phyloP scores from a whole-genome alignment of 1,140 invertebrate genomes.

The Drusus annulatus region DNA sequence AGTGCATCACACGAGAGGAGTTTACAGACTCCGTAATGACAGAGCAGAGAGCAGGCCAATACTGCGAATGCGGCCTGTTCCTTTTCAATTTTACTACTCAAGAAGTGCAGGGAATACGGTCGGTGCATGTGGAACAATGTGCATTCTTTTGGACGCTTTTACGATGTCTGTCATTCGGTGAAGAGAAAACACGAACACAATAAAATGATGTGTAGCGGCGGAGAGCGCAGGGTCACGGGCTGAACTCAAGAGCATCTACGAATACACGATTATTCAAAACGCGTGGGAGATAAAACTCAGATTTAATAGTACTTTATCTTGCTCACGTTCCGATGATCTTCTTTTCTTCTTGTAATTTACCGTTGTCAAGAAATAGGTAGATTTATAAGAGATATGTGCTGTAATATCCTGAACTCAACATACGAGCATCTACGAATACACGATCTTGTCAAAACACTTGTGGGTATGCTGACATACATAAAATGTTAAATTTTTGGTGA shows the following conservation, averaged over 20 bases:
- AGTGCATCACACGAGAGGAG: conserved; percentile 6
- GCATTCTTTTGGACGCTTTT: conserved; percentile 44
- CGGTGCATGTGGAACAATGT: not conserved
- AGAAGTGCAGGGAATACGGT: conserved; percentile 22
- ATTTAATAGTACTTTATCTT: not conserved
- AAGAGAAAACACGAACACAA: conserved; percentile 50
- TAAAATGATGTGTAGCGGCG: conserved; percentile 39
- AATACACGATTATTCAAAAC: too few relatives aligned
- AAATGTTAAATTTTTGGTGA: too few relatives aligned
- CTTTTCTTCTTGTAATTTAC: too few relatives aligned
- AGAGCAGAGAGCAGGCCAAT: not conserved
- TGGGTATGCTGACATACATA: too few relatives aligned
- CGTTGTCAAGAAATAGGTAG: too few relatives aligned
- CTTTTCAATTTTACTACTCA: conserved; percentile 12
- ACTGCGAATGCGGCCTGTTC: not conserved
- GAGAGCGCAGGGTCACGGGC: conserved; percentile 14
- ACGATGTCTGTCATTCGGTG: conserved; percentile 44
- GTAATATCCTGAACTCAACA: too few relatives aligned
- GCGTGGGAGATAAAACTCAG: not conserved
- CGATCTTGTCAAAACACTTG: too few relatives aligned
- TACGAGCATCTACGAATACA: too few relatives aligned
- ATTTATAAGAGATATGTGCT: too few relatives aligned
- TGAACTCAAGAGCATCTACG: too few relatives aligned
- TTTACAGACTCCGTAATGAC: not conserved
- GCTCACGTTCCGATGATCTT: too few relatives aligned